These are phyloP conservation scores for Drosophila anomalata DNA, from an alignment of 2,888 invertebrate species.

Conservation along the genomic window DNA sequence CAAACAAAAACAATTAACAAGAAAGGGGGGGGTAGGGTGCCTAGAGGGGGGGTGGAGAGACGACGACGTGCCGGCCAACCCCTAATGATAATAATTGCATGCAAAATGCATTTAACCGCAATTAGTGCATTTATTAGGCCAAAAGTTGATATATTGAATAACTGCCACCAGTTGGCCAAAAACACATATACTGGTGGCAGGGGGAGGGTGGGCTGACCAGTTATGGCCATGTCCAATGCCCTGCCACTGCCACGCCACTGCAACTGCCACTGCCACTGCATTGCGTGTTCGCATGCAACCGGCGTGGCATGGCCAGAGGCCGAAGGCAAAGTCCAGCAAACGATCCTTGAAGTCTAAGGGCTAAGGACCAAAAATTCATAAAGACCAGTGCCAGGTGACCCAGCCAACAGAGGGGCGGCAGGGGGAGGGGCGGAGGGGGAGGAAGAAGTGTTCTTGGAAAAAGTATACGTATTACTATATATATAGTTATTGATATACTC, in stretches of 20 bases:
- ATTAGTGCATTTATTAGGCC: constrained; percentile 83
- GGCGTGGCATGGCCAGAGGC: neutral
- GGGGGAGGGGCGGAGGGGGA: neutral
- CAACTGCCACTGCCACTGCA: neutral
- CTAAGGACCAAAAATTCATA: constrained; percentile 39
- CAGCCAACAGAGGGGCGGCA: neutral
- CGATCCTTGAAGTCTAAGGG: constrained; percentile 61
- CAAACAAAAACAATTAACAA: constrained; percentile 52
- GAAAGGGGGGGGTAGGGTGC: constrained; percentile 17
- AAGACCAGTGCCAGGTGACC: constrained; percentile 44
- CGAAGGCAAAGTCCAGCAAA: constrained; percentile 39
- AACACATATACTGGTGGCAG: neutral
- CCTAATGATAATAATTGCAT: constrained; percentile 78
- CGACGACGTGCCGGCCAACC: constrained; percentile 63
- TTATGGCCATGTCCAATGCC: constrained; percentile 44
- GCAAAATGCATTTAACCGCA: constrained; percentile 83
- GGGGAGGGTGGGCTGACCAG: constrained; percentile 19
- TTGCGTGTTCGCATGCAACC: constrained; percentile 49
- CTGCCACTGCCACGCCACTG: constrained; percentile 18
- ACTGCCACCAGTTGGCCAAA: constrained; percentile 55
- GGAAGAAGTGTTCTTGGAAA: constrained; percentile 1
- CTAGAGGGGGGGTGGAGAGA: constrained; percentile 2
- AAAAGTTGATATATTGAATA: constrained; percentile 77
- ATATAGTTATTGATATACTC: neutral
- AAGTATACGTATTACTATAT: no score